Evolutionary conservation across 2,113 vertebrate genomes (phyloP).

Genomic region (Sisor rabdophorus): DNA sequence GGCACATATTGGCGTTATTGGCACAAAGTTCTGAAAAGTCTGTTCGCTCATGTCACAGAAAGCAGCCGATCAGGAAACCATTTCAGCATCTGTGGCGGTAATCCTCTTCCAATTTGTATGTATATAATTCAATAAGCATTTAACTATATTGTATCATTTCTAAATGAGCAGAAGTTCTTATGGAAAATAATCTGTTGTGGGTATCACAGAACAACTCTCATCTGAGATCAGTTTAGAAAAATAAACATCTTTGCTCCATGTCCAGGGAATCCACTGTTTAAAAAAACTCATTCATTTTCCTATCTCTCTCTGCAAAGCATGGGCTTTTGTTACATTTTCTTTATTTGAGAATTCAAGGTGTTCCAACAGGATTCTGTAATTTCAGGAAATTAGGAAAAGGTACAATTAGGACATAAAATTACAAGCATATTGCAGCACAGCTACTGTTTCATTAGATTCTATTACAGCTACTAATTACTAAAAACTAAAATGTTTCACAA

Average conservation of each 20-base stretch:
- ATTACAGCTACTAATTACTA: conserved; percentile 13
- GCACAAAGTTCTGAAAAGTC: conserved; percentile 91
- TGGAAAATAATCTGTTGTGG: conserved; percentile 63
- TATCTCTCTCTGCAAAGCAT: conserved; percentile 32
- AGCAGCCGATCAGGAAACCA: conserved; percentile 59
- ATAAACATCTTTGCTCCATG: conserved; percentile 92
- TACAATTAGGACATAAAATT: conserved; percentile 38
- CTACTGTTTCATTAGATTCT: conserved; percentile 12
- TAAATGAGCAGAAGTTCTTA: conserved; percentile 63
- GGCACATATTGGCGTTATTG: conserved; percentile 99
- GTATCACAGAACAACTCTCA: conserved; percentile 59
- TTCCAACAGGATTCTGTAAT: conserved; percentile 84
- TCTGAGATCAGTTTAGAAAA: conserved; percentile 87
- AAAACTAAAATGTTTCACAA: conserved; percentile 1
- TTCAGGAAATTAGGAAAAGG: conserved; percentile 16
- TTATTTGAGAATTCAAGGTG: conserved; percentile 77
- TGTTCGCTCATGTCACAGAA: conserved; percentile 65
- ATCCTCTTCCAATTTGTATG: conserved; percentile 51
- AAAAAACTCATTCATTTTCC: conserved; percentile 55
- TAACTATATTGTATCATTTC: conserved; percentile 58
- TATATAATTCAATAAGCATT: conserved; percentile 59
- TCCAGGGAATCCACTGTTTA: conserved; percentile 78
- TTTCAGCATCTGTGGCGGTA: conserved; percentile 45
- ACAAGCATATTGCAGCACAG: conserved; percentile 19
- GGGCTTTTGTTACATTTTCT: conserved; percentile 48